phyloP scores from a whole-genome alignment of 2,113 vertebrate species.

The Ahaetulla prasina region DNA sequence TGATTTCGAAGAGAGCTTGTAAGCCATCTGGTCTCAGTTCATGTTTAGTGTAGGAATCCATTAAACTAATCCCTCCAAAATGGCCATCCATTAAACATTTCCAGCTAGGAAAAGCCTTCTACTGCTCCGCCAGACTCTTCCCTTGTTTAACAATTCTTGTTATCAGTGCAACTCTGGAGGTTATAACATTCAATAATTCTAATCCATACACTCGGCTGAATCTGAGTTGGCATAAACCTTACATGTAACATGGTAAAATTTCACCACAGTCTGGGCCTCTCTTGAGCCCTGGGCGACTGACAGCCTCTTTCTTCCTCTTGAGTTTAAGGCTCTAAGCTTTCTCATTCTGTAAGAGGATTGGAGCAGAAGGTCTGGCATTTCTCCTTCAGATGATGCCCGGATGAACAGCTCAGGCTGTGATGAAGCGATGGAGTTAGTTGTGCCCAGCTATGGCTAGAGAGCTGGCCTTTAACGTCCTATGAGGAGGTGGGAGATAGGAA shows the following conservation, averaged over 20 bases:
- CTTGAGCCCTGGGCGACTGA: background rate
- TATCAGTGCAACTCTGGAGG: background rate
- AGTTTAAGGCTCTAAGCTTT: background rate
- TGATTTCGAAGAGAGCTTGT: background rate
- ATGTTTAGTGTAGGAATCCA: background rate
- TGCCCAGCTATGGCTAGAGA: background rate
- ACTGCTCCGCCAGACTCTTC: background rate
- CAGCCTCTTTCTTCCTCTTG: background rate
- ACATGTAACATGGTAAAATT: background rate
- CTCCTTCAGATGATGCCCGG: background rate
- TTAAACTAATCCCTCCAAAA: background rate
- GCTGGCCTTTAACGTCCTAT: background rate
- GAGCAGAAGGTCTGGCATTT: background rate
- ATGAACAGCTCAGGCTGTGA: background rate
- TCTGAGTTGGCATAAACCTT: background rate
- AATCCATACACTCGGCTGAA: background rate
- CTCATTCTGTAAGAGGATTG: background rate
- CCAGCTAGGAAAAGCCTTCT: background rate
- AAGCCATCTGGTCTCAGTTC: background rate
- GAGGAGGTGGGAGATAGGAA: background rate
- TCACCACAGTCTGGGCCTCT: background rate
- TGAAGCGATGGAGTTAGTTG: background rate
- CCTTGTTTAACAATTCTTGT: background rate
- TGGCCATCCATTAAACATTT: background rate
- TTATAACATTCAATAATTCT: background rate